Evolutionary conservation across 2,888 invertebrate genomes (phyloP).

Genomic region (Rhagium mordax): DNA sequence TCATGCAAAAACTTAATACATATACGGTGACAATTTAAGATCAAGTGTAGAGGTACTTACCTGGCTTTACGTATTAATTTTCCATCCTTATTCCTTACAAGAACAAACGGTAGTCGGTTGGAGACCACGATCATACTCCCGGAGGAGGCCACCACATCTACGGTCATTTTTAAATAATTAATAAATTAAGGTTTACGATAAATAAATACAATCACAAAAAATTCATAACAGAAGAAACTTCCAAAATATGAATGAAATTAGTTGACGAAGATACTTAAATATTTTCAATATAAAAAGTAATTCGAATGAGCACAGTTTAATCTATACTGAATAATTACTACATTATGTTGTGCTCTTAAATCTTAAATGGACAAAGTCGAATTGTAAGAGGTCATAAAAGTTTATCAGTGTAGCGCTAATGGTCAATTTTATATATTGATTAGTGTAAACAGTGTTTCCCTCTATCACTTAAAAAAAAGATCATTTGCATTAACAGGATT

Average conservation of each 20-base stretch:
- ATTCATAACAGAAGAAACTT: conserved; percentile 7
- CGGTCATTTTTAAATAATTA: conserved; percentile 40
- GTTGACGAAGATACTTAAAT: background rate
- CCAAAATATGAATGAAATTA: background rate
- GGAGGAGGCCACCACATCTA: conserved; percentile 69
- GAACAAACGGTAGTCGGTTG: conserved; percentile 90
- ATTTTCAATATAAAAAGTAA: conserved; percentile 14
- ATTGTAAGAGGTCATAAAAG: conserved; percentile 59
- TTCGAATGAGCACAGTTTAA: conserved; percentile 29
- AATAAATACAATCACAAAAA: conserved; percentile 19
- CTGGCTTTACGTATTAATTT: conserved; percentile 88
- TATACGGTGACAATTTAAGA: too few species aligned
- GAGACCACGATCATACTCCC: conserved; percentile 93
- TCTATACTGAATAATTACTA: conserved; percentile 48
- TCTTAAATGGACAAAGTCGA: conserved; percentile 63
- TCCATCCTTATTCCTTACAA: conserved; percentile 82
- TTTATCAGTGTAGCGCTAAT: conserved; percentile 56
- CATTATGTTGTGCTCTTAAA: conserved; percentile 54
- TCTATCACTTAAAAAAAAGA: conserved; percentile 10
- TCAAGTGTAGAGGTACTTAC: conserved; percentile 73
- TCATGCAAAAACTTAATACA: too few species aligned
- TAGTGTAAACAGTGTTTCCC: conserved; percentile 15
- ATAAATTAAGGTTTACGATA: background rate
- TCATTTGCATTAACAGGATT: conserved; percentile 23
- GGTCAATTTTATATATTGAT: conserved; percentile 50